Conservation (phyloP, 2,888 invertebrate genomes). For the Polydesmus complanatus region DNA sequence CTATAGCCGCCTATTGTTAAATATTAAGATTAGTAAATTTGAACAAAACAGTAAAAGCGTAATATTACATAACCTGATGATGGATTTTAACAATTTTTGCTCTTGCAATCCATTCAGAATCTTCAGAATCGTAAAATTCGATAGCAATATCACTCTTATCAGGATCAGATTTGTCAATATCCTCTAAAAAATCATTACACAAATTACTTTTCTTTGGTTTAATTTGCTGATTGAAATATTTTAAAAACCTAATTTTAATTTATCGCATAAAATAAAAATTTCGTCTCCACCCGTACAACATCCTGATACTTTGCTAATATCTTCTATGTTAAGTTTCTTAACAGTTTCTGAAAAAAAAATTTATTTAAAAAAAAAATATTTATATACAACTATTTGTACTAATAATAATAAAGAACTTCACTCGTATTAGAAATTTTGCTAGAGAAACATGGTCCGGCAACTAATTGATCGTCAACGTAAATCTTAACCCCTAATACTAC, state of each 20-base stretch:
- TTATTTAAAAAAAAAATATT: neutral
- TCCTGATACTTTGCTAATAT: neutral
- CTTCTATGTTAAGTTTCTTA: neutral
- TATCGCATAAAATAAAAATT: neutral
- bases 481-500: neutral
- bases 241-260: neutral
- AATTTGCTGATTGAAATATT: neutral
- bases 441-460: neutral
- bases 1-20: neutral
- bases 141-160: neutral
- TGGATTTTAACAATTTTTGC: neutral
- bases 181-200: no score
- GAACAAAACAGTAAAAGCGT: neutral
- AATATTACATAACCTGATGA: neutral
- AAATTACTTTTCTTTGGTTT: no score
- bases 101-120: neutral
- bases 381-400: neutral
- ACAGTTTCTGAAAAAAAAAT: neutral
- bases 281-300: neutral
- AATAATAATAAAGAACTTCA: no score
- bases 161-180: neutral
- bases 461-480: neutral
- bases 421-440: neutral
- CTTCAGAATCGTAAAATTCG: neutral
- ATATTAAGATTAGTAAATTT: neutral